phyloP scores from a whole-genome alignment of 2,888 invertebrate species.

The Nephrotoma guestfalica region DNA sequence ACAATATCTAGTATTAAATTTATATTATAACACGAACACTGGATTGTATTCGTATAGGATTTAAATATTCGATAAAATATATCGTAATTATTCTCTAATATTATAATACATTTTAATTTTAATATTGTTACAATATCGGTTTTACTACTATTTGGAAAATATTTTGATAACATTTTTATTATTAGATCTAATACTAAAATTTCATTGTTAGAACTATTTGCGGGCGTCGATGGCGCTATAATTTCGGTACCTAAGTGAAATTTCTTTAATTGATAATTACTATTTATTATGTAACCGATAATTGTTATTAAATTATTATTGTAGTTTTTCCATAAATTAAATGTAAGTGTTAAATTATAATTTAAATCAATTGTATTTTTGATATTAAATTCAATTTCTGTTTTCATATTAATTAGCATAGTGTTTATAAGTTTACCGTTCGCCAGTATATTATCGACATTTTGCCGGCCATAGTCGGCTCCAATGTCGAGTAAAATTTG shows the following conservation, averaged over 20 bases:
- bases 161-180: neutral
- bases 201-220: neutral
- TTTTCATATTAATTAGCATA: neutral
- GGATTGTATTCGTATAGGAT: neutral
- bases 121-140: neutral
- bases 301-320: neutral
- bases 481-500: conserved; percentile 10
- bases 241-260: neutral
- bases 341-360: neutral
- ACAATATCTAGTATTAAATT: neutral
- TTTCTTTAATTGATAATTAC: neutral
- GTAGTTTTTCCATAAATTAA: neutral
- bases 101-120: neutral
- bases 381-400: conserved; percentile 1
- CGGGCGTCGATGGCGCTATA: neutral
- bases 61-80: neutral
- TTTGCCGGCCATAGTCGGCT: conserved; percentile 9
- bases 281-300: conserved; percentile 1
- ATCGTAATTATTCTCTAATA: neutral
- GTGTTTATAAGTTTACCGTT: conserved; percentile 1
- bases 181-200: neutral
- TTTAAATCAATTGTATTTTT: conserved; percentile 1
- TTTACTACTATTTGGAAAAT: neutral
- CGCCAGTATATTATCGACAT: conserved; percentile 2
- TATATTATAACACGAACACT: conserved; percentile 1